Conservation (phyloP, 2,797 vertebrate genomes). For the Diplodus puntazzo region DNA sequence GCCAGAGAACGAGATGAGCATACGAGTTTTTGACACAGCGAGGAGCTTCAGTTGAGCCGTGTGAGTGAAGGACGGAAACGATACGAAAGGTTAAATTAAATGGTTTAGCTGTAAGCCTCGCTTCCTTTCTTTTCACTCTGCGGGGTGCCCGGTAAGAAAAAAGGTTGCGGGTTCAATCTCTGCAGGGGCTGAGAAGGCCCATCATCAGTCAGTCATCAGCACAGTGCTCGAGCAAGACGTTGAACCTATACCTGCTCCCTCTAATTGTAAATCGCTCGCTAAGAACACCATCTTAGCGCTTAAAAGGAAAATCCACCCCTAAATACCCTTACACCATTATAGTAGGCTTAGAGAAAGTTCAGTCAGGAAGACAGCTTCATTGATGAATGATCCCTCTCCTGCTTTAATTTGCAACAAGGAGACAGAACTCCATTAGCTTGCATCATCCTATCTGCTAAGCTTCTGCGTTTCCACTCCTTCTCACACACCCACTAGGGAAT, state of each 20-base stretch:
- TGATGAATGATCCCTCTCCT: conserved; percentile 32
- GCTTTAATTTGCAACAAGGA: conserved; percentile 45
- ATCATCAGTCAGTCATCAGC: conserved; percentile 29
- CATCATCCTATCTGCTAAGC: conserved; percentile 51
- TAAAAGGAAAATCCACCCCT: conserved; percentile 50
- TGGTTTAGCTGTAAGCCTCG: conserved; percentile 31
- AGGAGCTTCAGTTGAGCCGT: conserved; percentile 8
- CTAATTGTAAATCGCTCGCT: conserved; percentile 50
- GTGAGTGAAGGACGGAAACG: conserved; percentile 31
- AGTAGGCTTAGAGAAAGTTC: conserved; percentile 59
- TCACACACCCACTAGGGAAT: conserved; percentile 46
- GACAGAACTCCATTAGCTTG: conserved; percentile 33
- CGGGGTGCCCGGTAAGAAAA: conserved; percentile 32
- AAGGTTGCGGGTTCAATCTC: conserved; percentile 43
- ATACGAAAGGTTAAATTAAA: conserved; percentile 26
- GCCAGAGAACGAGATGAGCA: neutral
- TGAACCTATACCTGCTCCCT: conserved; percentile 29
- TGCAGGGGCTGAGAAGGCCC: conserved; percentile 5
- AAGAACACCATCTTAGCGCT: conserved; percentile 46
- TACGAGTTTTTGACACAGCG: conserved; percentile 6
- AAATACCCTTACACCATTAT: conserved; percentile 21
- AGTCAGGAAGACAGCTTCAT: conserved; percentile 45
- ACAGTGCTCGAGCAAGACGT: neutral
- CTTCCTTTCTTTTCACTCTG: conserved; percentile 36
- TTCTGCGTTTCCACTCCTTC: conserved; percentile 31